phyloP scores from a whole-genome alignment of 2,888 invertebrate genomes.

The Leptopterna dolabrata region DNA sequence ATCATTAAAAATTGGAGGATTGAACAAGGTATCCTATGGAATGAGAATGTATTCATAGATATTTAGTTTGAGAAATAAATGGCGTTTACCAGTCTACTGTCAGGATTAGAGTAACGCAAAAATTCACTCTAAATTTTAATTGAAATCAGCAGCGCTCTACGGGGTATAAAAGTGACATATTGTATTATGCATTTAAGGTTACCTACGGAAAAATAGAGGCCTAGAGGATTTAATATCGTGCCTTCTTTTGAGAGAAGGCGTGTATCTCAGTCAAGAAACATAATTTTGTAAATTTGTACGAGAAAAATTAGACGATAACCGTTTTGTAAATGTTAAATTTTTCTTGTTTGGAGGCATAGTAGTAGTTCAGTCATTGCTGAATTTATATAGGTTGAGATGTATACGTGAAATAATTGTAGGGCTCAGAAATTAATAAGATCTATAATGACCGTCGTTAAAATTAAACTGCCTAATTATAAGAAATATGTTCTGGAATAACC shows the following conservation, averaged over 20 bases:
- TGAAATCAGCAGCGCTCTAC: neutral
- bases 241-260: constrained; percentile 15
- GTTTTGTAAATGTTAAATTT: neutral
- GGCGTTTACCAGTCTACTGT: neutral
- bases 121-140: neutral
- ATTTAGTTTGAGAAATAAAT: neutral
- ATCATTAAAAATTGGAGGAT: neutral
- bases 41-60: neutral
- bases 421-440: too few relatives aligned
- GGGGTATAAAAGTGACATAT: neutral
- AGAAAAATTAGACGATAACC: neutral
- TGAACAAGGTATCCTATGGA: neutral
- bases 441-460: too few relatives aligned
- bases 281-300: constrained; percentile 21
- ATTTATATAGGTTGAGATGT: neutral
- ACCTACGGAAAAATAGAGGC: neutral
- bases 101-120: neutral
- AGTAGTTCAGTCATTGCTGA: neutral
- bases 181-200: neutral
- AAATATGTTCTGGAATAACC: too few relatives aligned
- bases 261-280: neutral
- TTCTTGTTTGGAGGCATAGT: neutral
- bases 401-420: neutral
- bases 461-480: too few relatives aligned
- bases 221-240: neutral